phyloP scores from a whole-genome alignment of 35 echinoderm and acorn worm genomes.

The Strongylocentrotus purpuratus region DNA sequence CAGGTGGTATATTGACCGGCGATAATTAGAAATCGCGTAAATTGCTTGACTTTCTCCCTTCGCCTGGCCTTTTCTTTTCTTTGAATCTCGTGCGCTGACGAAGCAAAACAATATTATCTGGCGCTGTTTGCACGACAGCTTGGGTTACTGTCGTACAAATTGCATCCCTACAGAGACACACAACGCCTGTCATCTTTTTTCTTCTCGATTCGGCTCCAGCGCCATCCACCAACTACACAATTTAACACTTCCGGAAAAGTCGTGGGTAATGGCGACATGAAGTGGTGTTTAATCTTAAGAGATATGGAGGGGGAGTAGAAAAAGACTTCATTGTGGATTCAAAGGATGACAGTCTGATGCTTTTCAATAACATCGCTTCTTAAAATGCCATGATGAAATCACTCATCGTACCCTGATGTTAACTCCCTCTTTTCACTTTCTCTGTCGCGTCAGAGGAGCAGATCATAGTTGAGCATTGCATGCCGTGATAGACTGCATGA shows the following conservation, averaged over 20 bases:
- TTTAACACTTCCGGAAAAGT: conserved; percentile 36
- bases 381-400: conserved; percentile 28
- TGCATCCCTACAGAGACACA: conserved; percentile 31
- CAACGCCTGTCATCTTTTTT: conserved; percentile 37
- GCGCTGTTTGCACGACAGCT: conserved; percentile 40
- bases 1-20: conserved; percentile 52
- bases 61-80: conserved; percentile 14
- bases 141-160: conserved; percentile 50
- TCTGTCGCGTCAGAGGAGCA: neutral
- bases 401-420: conserved; percentile 16
- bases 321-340: conserved; percentile 25
- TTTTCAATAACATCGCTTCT: conserved; percentile 49
- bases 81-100: neutral
- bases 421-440: conserved; percentile 24
- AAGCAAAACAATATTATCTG: conserved; percentile 56
- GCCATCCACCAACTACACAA: conserved; percentile 42
- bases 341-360: conserved; percentile 35
- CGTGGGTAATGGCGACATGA: conserved; percentile 33
- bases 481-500: neutral
- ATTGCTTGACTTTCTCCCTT: conserved; percentile 38
- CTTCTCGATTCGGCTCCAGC: neutral
- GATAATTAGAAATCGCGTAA: conserved; percentile 53
- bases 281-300: conserved; percentile 46
- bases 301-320: conserved; percentile 21
- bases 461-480: conserved; percentile 14